Percentiles rank a stretch among this genome's conserved stretches.
Conservation (phyloP, 2,888 invertebrate genomes). For the Cylloceria caligata region DNA sequence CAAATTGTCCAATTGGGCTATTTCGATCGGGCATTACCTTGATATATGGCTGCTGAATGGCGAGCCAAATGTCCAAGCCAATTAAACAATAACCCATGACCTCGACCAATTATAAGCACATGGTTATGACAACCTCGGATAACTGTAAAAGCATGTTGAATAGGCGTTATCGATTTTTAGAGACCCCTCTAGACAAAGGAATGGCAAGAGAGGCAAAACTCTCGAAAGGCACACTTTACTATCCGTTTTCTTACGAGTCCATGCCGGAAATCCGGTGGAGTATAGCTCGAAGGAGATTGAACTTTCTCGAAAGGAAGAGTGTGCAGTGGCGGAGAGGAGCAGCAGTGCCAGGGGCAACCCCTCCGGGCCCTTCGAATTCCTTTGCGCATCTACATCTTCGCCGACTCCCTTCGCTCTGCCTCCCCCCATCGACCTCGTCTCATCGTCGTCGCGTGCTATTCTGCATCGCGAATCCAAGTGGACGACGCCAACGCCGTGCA, state of each 20-base stretch:
- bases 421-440: slow-evolving; percentile 31
- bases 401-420: slow-evolving; percentile 26
- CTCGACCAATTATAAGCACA: background rate
- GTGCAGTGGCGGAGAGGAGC: slow-evolving; percentile 19
- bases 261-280: slow-evolving; percentile 63
- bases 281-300: slow-evolving; percentile 65
- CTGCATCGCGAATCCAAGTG: slow-evolving; percentile 49
- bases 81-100: background rate
- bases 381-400: slow-evolving; percentile 54
- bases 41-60: background rate
- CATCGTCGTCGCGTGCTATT: slow-evolving; percentile 44
- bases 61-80: slow-evolving; percentile 15
- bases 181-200: slow-evolving; percentile 4
- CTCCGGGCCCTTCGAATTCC: slow-evolving; percentile 71
- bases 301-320: slow-evolving; percentile 47
- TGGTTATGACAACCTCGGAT: slow-evolving; percentile 7
- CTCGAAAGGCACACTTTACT: slow-evolving; percentile 56
- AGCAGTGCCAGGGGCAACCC: slow-evolving; percentile 56
- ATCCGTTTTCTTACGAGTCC: slow-evolving; percentile 67
- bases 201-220: slow-evolving; percentile 8
- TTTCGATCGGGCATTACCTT: background rate
- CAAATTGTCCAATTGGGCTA: slow-evolving; percentile 12
- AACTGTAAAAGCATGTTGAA: slow-evolving; percentile 9
- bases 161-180: slow-evolving; percentile 41
- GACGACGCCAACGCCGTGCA: slow-evolving; percentile 52